Conservation (phyloP, 1,140 invertebrate species). For the Platyscapa corneri region DNA sequence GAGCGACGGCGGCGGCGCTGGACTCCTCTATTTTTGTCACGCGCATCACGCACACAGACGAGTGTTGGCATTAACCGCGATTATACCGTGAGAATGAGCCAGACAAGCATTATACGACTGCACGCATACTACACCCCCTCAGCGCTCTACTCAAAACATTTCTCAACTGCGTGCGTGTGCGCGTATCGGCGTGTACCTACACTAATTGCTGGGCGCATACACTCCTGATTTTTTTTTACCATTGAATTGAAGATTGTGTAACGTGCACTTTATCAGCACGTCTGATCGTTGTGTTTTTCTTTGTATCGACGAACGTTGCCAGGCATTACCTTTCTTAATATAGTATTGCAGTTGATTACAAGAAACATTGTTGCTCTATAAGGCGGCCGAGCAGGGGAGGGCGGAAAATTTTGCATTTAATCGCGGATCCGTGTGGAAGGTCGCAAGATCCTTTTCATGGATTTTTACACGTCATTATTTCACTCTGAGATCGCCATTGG, state of each 20-base stretch:
- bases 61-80: slow-evolving; percentile 30
- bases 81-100: slow-evolving; percentile 46
- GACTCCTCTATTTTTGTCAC: slow-evolving; percentile 58
- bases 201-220: background rate
- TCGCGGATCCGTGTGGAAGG: background rate
- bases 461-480: background rate
- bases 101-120: slow-evolving; percentile 18
- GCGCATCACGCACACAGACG: slow-evolving; percentile 53
- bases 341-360: background rate
- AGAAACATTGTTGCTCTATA: background rate
- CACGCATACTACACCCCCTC: slow-evolving; percentile 22
- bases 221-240: background rate
- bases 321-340: background rate
- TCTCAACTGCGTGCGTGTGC: background rate
- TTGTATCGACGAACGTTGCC: background rate
- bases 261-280: slow-evolving; percentile 7
- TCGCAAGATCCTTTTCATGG: background rate
- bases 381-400: no score
- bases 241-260: slow-evolving; percentile 31
- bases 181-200: background rate
- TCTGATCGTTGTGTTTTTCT: slow-evolving; percentile 11
- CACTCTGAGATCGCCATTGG: background rate
- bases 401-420: background rate
- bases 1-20: background rate
- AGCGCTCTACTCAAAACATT: slow-evolving; percentile 3